Evolutionary conservation across 1,140 invertebrate genomes (phyloP).

Genomic region (Trichogramma pretiosum): DNA sequence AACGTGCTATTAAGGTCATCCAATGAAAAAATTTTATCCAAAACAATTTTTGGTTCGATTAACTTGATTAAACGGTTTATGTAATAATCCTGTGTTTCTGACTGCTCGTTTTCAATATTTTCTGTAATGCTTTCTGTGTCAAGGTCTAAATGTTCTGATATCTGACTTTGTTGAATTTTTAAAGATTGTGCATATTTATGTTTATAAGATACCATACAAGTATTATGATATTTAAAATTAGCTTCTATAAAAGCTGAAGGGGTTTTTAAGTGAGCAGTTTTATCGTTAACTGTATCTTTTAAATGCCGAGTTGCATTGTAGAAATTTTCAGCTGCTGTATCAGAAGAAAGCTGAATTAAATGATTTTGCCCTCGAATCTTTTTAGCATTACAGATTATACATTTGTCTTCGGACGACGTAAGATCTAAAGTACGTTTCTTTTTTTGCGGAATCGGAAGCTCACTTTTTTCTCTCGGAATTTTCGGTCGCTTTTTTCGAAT

Average conservation of each 20-base stretch:
- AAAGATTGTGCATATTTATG: no score
- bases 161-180: background rate
- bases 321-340: background rate
- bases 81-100: background rate
- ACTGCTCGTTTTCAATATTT: background rate
- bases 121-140: background rate
- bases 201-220: background rate
- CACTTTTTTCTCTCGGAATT: background rate
- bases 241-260: background rate
- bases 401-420: background rate
- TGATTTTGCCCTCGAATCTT: background rate
- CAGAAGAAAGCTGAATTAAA: background rate
- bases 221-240: background rate
- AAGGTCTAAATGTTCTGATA: background rate
- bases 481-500: background rate
- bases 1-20: background rate
- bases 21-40: background rate
- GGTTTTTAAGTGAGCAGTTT: background rate
- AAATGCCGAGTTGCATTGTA: background rate
- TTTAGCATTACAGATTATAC: background rate
- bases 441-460: background rate
- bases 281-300: background rate
- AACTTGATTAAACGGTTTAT: background rate
- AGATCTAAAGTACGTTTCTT: background rate
- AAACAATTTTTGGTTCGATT: background rate